Base-by-base conservation (phyloP, 2,797 vertebrate genomes). In the Sebastolobus alascanus region DNA sequence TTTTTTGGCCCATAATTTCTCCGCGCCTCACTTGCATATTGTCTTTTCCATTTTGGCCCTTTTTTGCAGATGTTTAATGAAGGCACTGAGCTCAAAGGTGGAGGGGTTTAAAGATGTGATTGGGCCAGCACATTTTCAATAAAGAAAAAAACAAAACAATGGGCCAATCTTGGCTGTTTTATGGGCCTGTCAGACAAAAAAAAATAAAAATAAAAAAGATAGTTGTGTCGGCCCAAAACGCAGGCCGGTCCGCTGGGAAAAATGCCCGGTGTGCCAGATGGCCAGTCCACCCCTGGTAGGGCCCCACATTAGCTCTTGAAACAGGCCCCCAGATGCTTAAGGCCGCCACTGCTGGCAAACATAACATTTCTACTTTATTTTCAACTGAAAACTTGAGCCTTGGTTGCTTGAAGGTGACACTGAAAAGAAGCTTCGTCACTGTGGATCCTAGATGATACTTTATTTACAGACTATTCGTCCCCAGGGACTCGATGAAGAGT, bases 351-450 rank as follows among this genome's bases (percentile, higher is more conserved):
- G 37, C 38, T 65, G 63, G 22, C n/a, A 64, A 68, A 84, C 29
- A 29, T 9, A 59, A 60, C 59, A 75, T 76, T 78, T 73, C 25
- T 74, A 27, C 64, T 70, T 85, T 66, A 56, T 85, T 77, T 86
- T 79, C 20, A 65, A 46, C 29, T 74, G 60, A 86, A 89, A 82
- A 77, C 50, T 59, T 79, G 11, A 56, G 60, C 56, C 71, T 67
- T 63, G 43, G 55, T 70, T 87, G 54, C 55, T 76, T 77, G 70
- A 88, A 91, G 85, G 87, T 90, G 87, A 87, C 77, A 84, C 58
- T 63, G 68, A 77, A 85, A 80, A 76, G 58, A 77, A 77, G 38
- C 38, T 73, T 75, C 1, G 4, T 79, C 79, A 76, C 79, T 70
- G 46, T 63, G 77, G 79, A 85, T 84, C 65, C 68, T 55, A 58